Evolutionary conservation across 53 echinoderm and acorn worm genomes (phyloP).

Genomic region (Zoroaster sp.): DNA sequence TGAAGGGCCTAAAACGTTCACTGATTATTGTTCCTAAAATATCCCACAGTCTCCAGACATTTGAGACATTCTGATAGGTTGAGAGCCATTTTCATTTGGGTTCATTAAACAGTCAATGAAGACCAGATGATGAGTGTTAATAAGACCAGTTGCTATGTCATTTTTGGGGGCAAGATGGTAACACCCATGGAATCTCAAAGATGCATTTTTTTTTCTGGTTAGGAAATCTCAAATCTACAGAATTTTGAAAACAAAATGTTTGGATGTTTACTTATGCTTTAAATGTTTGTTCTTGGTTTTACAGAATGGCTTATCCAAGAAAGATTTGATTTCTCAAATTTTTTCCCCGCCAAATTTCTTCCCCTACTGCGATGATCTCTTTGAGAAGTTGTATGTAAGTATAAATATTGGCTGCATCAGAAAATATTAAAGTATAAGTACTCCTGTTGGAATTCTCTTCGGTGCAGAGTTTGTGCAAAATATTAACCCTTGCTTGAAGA

Average conservation of each 20-base stretch:
- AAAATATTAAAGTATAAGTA: no score
- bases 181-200: no score
- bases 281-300: neutral
- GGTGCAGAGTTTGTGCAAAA: neutral
- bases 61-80: no score
- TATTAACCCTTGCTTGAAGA: neutral
- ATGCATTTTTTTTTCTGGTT: neutral
- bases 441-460: neutral
- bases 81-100: no score
- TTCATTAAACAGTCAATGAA: no score
- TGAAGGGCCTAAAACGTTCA: no score
- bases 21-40: no score
- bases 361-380: no score
- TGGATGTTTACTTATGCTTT: neutral
- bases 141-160: no score
- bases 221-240: neutral
- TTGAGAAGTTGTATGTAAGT: conserved; percentile 8
- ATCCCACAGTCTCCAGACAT: no score
- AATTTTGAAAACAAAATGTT: neutral
- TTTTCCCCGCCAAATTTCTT: neutral
- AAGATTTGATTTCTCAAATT: neutral
- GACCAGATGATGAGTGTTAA: no score
- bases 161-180: no score
- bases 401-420: neutral
- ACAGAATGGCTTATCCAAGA: neutral